Evolutionary conservation across 2,797 vertebrate species (phyloP).

Genomic region (Prunella strophiata): DNA sequence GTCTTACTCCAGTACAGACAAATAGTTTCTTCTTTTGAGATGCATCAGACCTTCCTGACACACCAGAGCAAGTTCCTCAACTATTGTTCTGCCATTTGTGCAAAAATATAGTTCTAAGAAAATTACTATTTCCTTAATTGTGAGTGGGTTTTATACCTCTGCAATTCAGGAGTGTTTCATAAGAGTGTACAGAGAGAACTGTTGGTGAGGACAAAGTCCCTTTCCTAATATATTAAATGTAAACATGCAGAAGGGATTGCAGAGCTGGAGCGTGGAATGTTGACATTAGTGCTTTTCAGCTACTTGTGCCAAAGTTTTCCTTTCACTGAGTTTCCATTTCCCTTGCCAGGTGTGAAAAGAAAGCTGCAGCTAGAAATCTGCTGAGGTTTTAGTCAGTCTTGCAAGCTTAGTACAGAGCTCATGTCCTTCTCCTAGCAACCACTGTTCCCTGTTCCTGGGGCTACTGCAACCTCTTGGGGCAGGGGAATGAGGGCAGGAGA

Average conservation of each 20-base stretch:
- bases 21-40: not conserved
- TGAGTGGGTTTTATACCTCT: not conserved
- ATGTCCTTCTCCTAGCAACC: not conserved
- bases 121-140: not conserved
- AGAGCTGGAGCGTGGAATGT: not conserved
- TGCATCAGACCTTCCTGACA: not conserved
- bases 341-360: not conserved
- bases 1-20: not conserved
- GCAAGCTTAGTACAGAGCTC: not conserved
- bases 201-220: not conserved
- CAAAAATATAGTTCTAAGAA: not conserved
- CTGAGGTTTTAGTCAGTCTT: not conserved
- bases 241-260: not conserved
- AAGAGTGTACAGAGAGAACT: not conserved
- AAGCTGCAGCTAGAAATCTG: not conserved
- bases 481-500: not conserved
- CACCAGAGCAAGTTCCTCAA: not conserved
- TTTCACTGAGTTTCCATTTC: not conserved
- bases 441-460: not conserved
- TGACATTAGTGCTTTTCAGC: not conserved
- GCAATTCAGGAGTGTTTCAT: not conserved
- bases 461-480: accelerated
- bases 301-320: not conserved
- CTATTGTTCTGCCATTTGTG: not conserved
- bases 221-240: not conserved